A percentile compares a stretch with the other conserved stretches of the same genome.
Conservation (phyloP, 92 coral and sea anemone species). For the Micromussa lordhowensis region DNA sequence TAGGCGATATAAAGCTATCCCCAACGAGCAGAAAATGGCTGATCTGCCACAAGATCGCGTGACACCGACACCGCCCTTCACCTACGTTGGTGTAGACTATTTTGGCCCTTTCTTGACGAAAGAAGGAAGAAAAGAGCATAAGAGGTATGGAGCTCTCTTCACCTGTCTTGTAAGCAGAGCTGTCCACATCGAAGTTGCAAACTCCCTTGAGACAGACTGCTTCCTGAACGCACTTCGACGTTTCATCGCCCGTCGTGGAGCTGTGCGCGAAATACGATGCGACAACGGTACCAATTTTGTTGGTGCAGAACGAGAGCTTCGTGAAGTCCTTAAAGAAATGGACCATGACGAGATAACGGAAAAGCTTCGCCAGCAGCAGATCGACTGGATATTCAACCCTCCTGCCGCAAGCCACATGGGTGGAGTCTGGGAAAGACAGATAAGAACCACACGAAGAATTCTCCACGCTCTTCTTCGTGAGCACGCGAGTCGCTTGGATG, state of each 20-base stretch:
- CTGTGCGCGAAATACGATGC: neutral
- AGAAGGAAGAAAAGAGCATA: neutral
- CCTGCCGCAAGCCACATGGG: constrained; percentile 52
- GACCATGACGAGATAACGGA: neutral
- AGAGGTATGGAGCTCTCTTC: neutral
- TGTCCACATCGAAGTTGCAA: neutral
- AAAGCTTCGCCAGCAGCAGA: neutral
- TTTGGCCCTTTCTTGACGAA: neutral
- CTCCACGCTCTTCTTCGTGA: constrained; percentile 30
- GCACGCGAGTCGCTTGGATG: constrained; percentile 40
- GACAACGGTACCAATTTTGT: neutral
- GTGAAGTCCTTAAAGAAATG: neutral
- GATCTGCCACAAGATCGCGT: neutral
- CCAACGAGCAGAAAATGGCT: neutral
- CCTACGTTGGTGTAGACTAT: neutral
- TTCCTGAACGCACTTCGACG: neutral
- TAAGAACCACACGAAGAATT: constrained; percentile 15
- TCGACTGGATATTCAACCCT: constrained; percentile 47
- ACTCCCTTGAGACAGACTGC: neutral
- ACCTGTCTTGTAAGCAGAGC: neutral
- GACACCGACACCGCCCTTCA: neutral
- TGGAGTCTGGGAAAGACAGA: constrained; percentile 54
- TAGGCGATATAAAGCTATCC: neutral
- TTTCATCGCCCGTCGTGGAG: neutral
- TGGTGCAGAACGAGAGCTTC: neutral